Evolutionary conservation across 2,113 vertebrate species (phyloP), one percentile per base, ranked within the genome.

Genomic region (Pseudonaja textilis): DNA sequence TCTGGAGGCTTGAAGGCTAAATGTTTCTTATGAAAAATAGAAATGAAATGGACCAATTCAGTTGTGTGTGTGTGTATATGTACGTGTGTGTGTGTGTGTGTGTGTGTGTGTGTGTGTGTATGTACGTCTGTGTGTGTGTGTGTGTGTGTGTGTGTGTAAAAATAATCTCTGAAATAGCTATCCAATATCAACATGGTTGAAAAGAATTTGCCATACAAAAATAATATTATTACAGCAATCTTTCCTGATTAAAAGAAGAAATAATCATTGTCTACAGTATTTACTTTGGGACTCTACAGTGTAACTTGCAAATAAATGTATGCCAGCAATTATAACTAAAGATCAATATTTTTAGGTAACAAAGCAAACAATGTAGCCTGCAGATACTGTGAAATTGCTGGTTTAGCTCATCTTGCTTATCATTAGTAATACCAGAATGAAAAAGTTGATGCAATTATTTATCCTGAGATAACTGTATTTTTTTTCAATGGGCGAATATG

Each of bases 321-420:
- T 86, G 64, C 87, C 94, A 94, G n/a, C 7, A n/a, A 87, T 91
- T 94, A 95, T 64, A 95, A 81, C 95, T 94, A 95, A 97, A 61
- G 93, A 96, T 94, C 11, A 91, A 88, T 96, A 90, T 93, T 96
- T 96, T 92, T 95, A 88, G 61, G 94, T 96, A 95, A 93, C 91
- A 95, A 97, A 94, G 94, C 88, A 94, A 94, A 93, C 90, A 94
- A 56, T 88, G 92, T 34, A 69, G 95, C 85, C 94, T 93, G 69
- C 90, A 81, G 89, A 91, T 50, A 39, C 55, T 89, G 89, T 42
- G 47, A 96, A 96, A 93, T 93, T 95, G 22, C 90, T 87, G 81
- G 94, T 90, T 95, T 91, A 94, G 87, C 89, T 95, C 90, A 93
- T 93, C 93, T 61, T 93, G 89, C 81, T 96, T 96, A 94, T 94